These are phyloP conservation scores for Orbicella faveolata DNA, from an alignment of 64 coral and sea anemone genomes.

Conservation along the genomic window DNA sequence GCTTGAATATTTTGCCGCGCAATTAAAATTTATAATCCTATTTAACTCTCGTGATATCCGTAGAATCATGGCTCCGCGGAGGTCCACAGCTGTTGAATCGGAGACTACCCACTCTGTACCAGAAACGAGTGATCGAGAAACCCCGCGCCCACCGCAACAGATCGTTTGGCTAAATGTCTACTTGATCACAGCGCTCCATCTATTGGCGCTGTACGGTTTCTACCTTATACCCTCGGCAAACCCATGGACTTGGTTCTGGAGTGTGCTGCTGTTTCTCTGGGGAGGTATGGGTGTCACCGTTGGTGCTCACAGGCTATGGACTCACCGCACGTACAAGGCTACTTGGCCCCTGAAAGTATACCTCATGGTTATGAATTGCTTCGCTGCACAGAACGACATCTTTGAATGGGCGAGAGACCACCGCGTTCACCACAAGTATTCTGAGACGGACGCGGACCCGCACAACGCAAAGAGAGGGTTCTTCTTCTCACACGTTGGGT, in stretches of 20 bases:
- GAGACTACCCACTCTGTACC: neutral
- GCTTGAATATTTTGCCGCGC: no score
- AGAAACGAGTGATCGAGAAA: neutral
- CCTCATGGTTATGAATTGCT: constrained; percentile 43
- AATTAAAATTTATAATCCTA: no score
- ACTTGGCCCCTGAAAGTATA: constrained; percentile 60
- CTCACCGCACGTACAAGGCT: constrained; percentile 73
- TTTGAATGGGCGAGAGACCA: constrained; percentile 86
- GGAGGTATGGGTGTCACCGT: constrained; percentile 57
- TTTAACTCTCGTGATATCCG: no score
- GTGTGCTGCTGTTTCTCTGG: neutral
- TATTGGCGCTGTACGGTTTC: constrained; percentile 56
- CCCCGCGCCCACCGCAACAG: neutral
- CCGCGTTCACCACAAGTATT: constrained; percentile 82
- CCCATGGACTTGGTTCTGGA: constrained; percentile 55
- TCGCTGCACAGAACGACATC: constrained; percentile 76
- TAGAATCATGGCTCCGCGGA: neutral
- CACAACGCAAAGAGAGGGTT: constrained; percentile 85
- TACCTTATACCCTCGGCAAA: constrained; percentile 62
- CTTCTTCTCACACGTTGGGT: constrained; percentile 87
- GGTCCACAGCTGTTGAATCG: neutral
- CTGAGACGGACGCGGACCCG: constrained; percentile 80
- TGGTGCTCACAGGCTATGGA: constrained; percentile 79
- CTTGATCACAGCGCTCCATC: constrained; percentile 54
- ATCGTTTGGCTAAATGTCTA: constrained; percentile 78